These are phyloP conservation scores for Cochlearius cochlearius DNA, from an alignment of 2,113 vertebrate species.

Conservation along the genomic window DNA sequence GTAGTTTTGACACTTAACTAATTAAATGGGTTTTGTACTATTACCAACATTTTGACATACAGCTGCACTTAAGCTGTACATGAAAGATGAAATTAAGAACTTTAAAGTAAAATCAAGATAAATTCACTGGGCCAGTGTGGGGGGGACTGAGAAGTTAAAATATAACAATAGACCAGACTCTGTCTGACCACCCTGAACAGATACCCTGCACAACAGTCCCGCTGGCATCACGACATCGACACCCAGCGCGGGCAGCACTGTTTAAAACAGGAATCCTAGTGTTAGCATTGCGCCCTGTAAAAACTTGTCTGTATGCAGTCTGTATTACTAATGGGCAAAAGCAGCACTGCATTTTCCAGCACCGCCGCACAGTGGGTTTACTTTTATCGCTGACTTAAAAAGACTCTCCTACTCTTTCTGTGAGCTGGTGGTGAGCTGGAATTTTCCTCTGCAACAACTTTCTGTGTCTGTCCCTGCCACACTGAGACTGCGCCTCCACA, in stretches of 20 bases:
- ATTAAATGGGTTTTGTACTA: not conserved
- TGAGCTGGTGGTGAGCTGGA: not conserved
- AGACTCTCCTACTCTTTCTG: not conserved
- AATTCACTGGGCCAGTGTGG: not conserved
- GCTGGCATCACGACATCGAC: not conserved
- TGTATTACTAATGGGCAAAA: not conserved
- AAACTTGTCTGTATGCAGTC: not conserved
- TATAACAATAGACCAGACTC: not conserved
- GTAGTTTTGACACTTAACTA: not conserved
- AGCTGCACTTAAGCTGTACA: not conserved
- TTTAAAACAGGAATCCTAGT: not conserved
- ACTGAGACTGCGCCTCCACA: not conserved
- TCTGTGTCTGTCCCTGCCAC: not conserved
- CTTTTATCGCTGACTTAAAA: not conserved
- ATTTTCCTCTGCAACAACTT: not conserved
- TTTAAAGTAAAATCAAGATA: not conserved
- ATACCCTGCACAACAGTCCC: not conserved
- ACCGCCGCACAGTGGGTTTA: not conserved
- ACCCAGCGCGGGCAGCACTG: fast-evolving
- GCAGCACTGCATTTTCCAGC: not conserved
- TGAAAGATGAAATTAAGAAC: not conserved
- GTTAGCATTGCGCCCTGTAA: too few relatives aligned
- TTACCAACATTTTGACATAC: not conserved
- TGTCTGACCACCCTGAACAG: not conserved
- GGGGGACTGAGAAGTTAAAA: not conserved